Evolutionary conservation across 2,797 vertebrate genomes (phyloP), one percentile per base, ranked within the genome.

Genomic region (Macropodus opercularis): DNA sequence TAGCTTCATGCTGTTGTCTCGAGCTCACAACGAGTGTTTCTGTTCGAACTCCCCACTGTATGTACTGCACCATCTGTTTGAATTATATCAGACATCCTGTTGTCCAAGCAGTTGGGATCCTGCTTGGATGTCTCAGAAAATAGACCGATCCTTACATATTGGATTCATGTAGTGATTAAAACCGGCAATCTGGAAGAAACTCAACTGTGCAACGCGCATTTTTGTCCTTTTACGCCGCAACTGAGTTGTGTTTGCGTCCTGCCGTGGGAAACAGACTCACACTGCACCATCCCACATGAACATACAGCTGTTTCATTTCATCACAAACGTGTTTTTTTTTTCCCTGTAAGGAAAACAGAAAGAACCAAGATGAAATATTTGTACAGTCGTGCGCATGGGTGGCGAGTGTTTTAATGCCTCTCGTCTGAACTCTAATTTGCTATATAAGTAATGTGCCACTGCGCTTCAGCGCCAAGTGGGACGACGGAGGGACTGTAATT

Each of bases 401-500:
- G n/a, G n/a, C n/a, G 52, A 73, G 41, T 74, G 56, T 78, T 71
- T 76, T 34, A 74, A 64, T 41, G 52, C 40, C 43, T 64, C 55
- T 22, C 57, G 52, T 64, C 31, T 39, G 39, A 40, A 36, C 55
- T 68, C 46, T 79, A 77, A 81, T 81, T 79, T 75, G 63, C 67
- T 27, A 42, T 61, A 68, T 71, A 71, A 55, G 62, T 78, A 63
- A 83, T 73, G 61, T 75, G 69, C 72, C 22, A 13, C 47, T 57
- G 69, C 38, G 75, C 70, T 48, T 63, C 51, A 26, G 49, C 48
- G 76, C 81, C 75, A 81, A 75, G 67, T 54, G 32, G 69, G 60
- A 69, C 73, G 70, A 84, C 54, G 75, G 68, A 85, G 71, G 27
- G 47, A 43, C 48, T 69, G 64, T 67, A 72, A 76, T 65, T 75